A percentile compares a stretch with the other conserved stretches of the same genome.
phyloP scores from a whole-genome alignment of 35 echinoderm and acorn worm genomes.

The Acanthaster planci region DNA sequence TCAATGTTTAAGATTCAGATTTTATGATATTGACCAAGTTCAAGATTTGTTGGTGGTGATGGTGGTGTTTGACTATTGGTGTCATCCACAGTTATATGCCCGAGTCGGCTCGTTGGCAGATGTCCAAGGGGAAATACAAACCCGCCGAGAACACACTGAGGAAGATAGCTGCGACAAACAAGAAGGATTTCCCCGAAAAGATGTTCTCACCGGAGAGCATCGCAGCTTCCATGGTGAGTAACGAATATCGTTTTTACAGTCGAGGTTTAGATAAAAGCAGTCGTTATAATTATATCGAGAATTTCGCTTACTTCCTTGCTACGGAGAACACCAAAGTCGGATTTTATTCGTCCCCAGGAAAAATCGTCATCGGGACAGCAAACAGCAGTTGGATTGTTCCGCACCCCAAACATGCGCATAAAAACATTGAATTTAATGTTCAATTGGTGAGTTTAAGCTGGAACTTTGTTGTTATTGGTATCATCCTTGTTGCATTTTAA shows the following conservation, averaged over 20 bases:
- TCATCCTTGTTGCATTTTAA: too few relatives aligned
- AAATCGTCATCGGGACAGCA: background rate
- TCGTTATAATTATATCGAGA: too few relatives aligned
- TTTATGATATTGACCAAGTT: too few relatives aligned
- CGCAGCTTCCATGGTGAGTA: background rate
- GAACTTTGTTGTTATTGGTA: too few relatives aligned
- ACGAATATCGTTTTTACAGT: too few relatives aligned
- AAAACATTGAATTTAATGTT: slow-evolving; percentile 57
- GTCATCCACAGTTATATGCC: slow-evolving; percentile 32
- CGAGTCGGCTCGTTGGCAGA: slow-evolving; percentile 64
- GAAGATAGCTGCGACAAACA: slow-evolving; percentile 52
- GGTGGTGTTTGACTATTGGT: background rate
- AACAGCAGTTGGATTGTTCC: slow-evolving; percentile 47
- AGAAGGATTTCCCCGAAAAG: slow-evolving; percentile 49
- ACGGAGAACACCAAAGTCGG: too few relatives aligned
- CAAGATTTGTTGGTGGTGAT: too few relatives aligned
- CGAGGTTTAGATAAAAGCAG: too few relatives aligned
- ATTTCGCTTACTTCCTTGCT: too few relatives aligned
- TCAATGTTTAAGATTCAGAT: too few relatives aligned
- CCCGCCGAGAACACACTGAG: slow-evolving; percentile 49
- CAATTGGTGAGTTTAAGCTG: slow-evolving; percentile 50
- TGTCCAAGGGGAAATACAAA: slow-evolving; percentile 50
- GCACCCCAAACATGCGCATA: slow-evolving; percentile 31
- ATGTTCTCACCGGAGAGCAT: slow-evolving; percentile 23
- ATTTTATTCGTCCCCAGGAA: too few relatives aligned